These are phyloP conservation scores for Apis mellifera DNA, from an alignment of 1,140 invertebrate species.

Conservation along the genomic window Amel_HAv3.1 CM009934.2:11473501-11474000, in stretches of 20 bases:
- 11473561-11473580: constrained; percentile 68
- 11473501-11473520: background rate
- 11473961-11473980: background rate
- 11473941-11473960: constrained; percentile 63
- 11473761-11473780: constrained; percentile 37
- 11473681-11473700: constrained; percentile 72
- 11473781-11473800: background rate
- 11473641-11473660: constrained; percentile 77
- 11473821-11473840: constrained; percentile 77
- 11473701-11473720: constrained; percentile 37
- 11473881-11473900: constrained; percentile 21
- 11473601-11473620: constrained; percentile 77
- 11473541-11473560: constrained; percentile 61
- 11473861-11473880: constrained; percentile 62
- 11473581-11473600: constrained; percentile 75
- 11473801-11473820: constrained; percentile 68
- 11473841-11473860: constrained; percentile 69
- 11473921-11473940: constrained; percentile 74
- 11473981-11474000: background rate
- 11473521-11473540: constrained; percentile 22
- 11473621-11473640: constrained; percentile 78
- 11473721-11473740: background rate
- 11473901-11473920: constrained; percentile 70
- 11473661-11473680: constrained; percentile 73
- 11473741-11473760: background rate